These are phyloP conservation scores for Grammomys surdaster DNA, from an alignment of 2,113 vertebrate species.

Conservation along the genomic window DNA sequence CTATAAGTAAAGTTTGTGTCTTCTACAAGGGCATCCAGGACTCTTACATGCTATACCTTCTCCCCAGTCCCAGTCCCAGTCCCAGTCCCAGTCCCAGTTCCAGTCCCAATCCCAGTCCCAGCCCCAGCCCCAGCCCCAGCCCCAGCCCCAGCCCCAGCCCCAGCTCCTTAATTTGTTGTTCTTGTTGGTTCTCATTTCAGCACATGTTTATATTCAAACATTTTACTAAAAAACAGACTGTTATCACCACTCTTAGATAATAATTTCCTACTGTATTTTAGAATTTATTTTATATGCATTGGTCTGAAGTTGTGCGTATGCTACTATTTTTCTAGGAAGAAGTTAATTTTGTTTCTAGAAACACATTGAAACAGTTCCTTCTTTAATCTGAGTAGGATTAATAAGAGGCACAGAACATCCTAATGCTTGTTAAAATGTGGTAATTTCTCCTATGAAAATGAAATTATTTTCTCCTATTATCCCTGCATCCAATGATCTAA, in stretches of 20 bases:
- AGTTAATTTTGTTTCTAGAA: constrained; percentile 16
- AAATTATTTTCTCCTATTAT: background rate
- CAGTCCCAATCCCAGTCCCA: background rate
- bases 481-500: background rate
- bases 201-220: background rate
- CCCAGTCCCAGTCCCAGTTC: background rate
- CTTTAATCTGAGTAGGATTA: background rate
- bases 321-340: constrained; percentile 5
- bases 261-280: background rate
- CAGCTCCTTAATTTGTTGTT: background rate
- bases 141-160: background rate
- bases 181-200: background rate
- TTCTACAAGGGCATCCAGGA: too few relatives aligned
- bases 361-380: background rate
- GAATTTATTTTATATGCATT: background rate
- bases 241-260: background rate
- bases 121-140: background rate
- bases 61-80: background rate
- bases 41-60: too few relatives aligned
- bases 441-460: background rate
- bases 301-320: background rate
- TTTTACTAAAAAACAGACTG: background rate
- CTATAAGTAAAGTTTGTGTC: background rate
- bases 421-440: background rate
- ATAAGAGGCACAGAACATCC: background rate